phyloP scores from a whole-genome alignment of 1,140 invertebrate genomes.

The Hyphantria cunea region DNA sequence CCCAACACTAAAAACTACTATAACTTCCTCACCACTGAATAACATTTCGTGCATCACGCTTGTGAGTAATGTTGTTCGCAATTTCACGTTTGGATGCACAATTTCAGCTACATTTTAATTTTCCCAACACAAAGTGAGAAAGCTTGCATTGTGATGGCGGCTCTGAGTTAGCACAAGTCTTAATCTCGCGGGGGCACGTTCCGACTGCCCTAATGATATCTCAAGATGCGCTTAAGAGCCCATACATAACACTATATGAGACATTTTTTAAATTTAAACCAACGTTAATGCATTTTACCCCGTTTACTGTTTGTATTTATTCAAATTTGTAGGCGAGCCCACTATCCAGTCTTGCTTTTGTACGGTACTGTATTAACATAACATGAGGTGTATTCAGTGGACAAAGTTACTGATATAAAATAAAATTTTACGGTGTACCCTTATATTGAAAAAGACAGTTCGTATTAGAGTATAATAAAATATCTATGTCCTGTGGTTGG shows the following conservation, averaged over 20 bases:
- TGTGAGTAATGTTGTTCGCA: slow-evolving; percentile 9
- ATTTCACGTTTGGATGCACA: slow-evolving; percentile 29
- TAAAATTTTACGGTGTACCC: slow-evolving; percentile 73
- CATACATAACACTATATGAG: slow-evolving; percentile 78
- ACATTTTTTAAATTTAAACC: slow-evolving; percentile 81
- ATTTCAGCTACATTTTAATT: slow-evolving; percentile 44
- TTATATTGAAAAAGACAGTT: slow-evolving; percentile 68
- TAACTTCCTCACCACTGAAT: neutral
- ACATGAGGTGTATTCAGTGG: slow-evolving; percentile 68
- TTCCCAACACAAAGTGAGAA: slow-evolving; percentile 45
- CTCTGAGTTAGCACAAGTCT: slow-evolving; percentile 53
- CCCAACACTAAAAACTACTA: neutral
- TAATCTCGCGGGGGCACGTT: slow-evolving; percentile 61
- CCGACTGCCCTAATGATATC: slow-evolving; percentile 76
- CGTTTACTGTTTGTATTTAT: slow-evolving; percentile 79
- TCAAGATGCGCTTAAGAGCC: slow-evolving; percentile 74
- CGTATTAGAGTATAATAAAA: slow-evolving; percentile 64
- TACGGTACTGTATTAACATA: slow-evolving; percentile 67
- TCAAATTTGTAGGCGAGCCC: slow-evolving; percentile 71
- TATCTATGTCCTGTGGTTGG: slow-evolving; percentile 45
- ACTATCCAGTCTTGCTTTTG: slow-evolving; percentile 66
- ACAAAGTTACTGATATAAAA: slow-evolving; percentile 68
- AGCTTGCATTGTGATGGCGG: slow-evolving; percentile 49
- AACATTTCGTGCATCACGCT: neutral
- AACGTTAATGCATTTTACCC: slow-evolving; percentile 74